Evolutionary conservation across 1,140 invertebrate species (phyloP), one percentile per base, ranked within the genome.

Genomic region (Temnothorax longispinosus): DNA sequence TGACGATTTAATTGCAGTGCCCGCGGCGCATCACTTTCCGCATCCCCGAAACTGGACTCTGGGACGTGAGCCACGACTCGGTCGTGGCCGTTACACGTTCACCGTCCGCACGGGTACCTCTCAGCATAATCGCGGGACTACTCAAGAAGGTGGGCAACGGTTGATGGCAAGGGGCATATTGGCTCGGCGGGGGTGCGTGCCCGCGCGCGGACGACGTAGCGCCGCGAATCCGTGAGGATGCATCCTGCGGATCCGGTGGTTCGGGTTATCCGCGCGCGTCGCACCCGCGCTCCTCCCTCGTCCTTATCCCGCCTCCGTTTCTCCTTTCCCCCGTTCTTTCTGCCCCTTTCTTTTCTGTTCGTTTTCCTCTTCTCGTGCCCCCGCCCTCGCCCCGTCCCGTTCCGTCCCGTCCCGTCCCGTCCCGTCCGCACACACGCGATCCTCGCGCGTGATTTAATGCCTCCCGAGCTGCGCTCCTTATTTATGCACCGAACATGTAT

Each of bases 401-500:
- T 21, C 38, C 38, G 38, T 6, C 0, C 38, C 38, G 3, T 38
- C 1, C 38, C 38, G 38, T 27, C 6, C 27, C 32, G n/a, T 85
- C 47, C 74, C 74, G 56, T 81, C 77, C 85, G 65, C 91, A 91
- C 89, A 91, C 91, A 89, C 91, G 91, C 92, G 92, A 94, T 93
- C 82, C 81, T 88, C 92, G 92, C 88, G 80, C 92, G 91, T 94
- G 94, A 95, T 95, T 95, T 95, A 94, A 95, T 94, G 89, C 93
- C 89, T 88, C 91, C 86, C 89, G 92, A 90, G 90, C 92, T 90
- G 91, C 91, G 92, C 93, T 94, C 88, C 92, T 94, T 95, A 95
- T 95, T 95, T 95, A 95, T 95, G 94, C 93, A 93, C 92, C 93
- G 92, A 94, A 93, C 93, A 94, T 94, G 91, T 90, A 93, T 93